Conservation (phyloP, 2,888 invertebrate species). For the Caenorhabditis drosophilae region DNA sequence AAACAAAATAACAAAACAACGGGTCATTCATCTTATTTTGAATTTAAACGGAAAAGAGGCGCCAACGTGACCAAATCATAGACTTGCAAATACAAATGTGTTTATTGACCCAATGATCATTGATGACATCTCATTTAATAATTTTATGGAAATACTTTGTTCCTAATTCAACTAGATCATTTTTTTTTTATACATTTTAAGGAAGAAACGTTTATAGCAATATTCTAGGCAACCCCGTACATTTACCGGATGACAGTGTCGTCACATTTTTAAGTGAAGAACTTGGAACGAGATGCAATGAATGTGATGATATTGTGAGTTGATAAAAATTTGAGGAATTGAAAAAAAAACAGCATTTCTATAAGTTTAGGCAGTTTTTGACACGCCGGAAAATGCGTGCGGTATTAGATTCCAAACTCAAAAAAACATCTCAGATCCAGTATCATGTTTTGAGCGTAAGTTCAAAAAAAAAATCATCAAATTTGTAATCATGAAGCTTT, state of each 20-base stretch:
- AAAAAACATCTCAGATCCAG: slow-evolving; percentile 47
- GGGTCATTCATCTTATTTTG: not conserved
- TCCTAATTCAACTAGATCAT: not conserved
- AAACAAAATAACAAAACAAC: too few species aligned
- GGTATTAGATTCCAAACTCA: slow-evolving; percentile 55
- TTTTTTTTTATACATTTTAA: not conserved
- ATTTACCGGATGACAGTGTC: slow-evolving; percentile 37
- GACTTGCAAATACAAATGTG: too few species aligned
- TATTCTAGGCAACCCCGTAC: slow-evolving; percentile 57
- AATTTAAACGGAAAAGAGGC: not conserved
- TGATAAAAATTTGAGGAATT: not conserved
- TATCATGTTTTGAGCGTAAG: slow-evolving; percentile 49
- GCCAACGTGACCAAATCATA: not conserved
- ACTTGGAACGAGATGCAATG: slow-evolving; percentile 56
- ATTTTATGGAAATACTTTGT: not conserved
- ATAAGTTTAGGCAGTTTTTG: not conserved
- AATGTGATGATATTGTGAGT: slow-evolving; percentile 53
- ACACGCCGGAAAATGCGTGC: slow-evolving; percentile 56
- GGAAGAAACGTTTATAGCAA: not conserved
- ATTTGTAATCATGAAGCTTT: slow-evolving; percentile 7
- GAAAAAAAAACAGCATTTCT: not conserved
- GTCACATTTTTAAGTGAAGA: slow-evolving; percentile 58
- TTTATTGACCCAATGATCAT: too few species aligned
- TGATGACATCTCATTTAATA: too few species aligned
- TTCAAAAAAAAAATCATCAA: not conserved